phyloP scores from a whole-genome alignment of 2,888 invertebrate species.

The Thereva unica region DNA sequence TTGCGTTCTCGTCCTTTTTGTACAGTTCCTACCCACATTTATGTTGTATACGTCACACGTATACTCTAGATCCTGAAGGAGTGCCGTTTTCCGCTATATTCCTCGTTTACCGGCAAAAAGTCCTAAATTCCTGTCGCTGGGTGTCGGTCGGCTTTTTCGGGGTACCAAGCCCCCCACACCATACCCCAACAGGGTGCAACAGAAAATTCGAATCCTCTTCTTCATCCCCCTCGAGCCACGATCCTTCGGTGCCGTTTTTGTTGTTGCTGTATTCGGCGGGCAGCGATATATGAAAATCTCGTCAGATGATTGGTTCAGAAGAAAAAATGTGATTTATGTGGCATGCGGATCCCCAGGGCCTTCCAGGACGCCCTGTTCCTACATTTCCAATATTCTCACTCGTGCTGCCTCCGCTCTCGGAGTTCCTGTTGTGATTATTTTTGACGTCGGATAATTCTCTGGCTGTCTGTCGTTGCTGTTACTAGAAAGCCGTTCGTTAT shows the following conservation, averaged over 20 bases:
- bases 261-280: constrained; percentile 9
- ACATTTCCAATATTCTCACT: constrained; percentile 8
- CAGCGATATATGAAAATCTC: constrained; percentile 31
- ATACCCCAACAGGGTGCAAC: no score
- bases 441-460: constrained; percentile 24
- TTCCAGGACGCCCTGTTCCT: background rate
- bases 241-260: no score
- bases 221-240: no score
- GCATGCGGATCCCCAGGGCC: constrained; percentile 13
- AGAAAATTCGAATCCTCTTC: no score
- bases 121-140: background rate
- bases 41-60: constrained; percentile 8
- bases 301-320: constrained; percentile 35
- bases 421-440: constrained; percentile 28
- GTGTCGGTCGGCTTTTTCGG: background rate
- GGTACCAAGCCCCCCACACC: background rate
- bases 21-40: constrained; percentile 14
- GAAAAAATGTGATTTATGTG: constrained; percentile 32
- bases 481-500: constrained; percentile 21
- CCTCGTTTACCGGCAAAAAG: background rate
- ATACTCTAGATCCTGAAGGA: constrained; percentile 4
- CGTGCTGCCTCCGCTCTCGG: constrained; percentile 7
- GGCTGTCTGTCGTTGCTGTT: constrained; percentile 19
- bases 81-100: constrained; percentile 19
- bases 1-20: constrained; percentile 10